These are phyloP conservation scores for Polyommatus iphigenia DNA, from an alignment of 2,888 invertebrate genomes.

Conservation along the genomic window DNA sequence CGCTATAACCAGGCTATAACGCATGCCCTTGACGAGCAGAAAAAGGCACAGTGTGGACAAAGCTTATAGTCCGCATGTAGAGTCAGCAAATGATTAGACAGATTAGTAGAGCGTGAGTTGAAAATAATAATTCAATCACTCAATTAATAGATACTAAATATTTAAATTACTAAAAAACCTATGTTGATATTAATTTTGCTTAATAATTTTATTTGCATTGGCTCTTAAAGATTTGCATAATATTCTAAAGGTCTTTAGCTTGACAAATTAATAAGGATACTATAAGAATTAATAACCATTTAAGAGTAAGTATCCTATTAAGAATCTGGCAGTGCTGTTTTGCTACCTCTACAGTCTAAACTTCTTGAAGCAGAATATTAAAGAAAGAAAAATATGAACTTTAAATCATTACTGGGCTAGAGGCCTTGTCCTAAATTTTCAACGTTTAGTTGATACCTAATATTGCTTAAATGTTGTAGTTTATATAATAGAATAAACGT, in stretches of 20 bases:
- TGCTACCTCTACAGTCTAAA: neutral
- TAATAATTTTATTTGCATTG: too few species aligned
- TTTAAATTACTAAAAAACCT: too few species aligned
- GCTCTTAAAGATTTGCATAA: too few species aligned
- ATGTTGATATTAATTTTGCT: too few species aligned
- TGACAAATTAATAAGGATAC: too few species aligned
- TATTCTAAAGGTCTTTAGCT: too few species aligned
- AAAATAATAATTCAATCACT: neutral
- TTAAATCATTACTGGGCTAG: neutral
- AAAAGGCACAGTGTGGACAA: too few species aligned
- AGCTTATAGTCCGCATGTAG: neutral
- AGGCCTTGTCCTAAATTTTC: neutral
- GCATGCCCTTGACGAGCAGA: too few species aligned
- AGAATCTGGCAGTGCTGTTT: neutral
- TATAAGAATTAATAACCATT: too few species aligned
- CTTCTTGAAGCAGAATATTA: neutral
- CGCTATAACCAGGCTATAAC: too few species aligned
- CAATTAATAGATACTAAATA: too few species aligned
- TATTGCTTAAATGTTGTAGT: neutral
- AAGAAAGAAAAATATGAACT: neutral
- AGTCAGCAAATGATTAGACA: neutral
- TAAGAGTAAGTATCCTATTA: neutral
- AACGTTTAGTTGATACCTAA: neutral
- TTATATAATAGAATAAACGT: too few species aligned
- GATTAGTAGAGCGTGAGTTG: neutral